These are phyloP conservation scores for Sylvia borin DNA, from an alignment of 2,797 vertebrate genomes.

Conservation along the genomic window DNA sequence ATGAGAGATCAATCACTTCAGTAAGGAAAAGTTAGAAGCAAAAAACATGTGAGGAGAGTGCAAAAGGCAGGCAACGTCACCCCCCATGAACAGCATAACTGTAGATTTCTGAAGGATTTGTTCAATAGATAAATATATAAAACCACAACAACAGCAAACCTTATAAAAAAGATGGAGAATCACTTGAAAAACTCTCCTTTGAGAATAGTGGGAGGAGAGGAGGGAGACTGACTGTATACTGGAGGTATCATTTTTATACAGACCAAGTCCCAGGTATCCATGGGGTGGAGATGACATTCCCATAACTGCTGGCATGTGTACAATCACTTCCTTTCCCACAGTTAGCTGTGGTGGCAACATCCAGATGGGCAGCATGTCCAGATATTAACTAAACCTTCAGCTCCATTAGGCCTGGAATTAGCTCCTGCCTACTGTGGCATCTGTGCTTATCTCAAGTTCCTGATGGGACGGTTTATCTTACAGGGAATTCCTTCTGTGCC, in stretches of 20 bases:
- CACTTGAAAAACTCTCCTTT: background rate
- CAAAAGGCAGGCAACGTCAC: background rate
- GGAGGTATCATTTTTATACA: background rate
- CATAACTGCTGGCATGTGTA: background rate
- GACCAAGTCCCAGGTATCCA: background rate
- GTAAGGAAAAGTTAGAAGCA: background rate
- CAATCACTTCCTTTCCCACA: background rate
- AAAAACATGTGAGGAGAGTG: background rate
- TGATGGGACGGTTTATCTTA: background rate
- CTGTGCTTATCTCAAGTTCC: background rate
- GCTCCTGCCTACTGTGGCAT: background rate
- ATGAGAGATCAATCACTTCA: background rate
- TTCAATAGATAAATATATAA: background rate
- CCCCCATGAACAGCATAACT: accelerated
- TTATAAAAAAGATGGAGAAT: background rate
- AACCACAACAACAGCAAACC: background rate
- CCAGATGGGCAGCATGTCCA: background rate
- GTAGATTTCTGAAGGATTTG: background rate
- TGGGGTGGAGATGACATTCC: background rate
- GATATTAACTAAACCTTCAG: background rate
- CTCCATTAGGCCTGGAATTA: background rate
- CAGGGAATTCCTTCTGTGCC: background rate
- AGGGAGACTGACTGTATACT: background rate
- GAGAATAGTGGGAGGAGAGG: background rate
- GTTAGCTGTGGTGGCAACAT: background rate